phyloP scores from a whole-genome alignment of 2,113 vertebrate species.

The Colistium nudipinnis region DNA sequence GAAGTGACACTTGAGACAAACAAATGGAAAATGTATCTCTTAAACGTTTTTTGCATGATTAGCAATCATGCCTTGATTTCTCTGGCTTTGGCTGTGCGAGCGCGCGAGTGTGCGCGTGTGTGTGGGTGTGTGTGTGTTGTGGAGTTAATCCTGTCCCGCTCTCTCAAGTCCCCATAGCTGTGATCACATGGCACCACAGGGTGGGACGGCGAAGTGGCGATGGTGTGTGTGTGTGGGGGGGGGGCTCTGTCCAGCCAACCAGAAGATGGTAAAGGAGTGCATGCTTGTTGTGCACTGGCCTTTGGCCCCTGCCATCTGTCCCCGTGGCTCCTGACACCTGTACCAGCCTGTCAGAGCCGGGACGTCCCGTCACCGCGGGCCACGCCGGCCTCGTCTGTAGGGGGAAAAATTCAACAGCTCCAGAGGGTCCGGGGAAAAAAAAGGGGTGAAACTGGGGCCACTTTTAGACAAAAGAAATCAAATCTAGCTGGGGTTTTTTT shows the following conservation, averaged over 20 bases:
- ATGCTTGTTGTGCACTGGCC: slow-evolving; percentile 76
- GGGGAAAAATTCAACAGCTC: slow-evolving; percentile 51
- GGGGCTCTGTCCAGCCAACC: slow-evolving; percentile 70
- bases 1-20: neutral
- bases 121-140: slow-evolving; percentile 1
- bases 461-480: slow-evolving; percentile 25
- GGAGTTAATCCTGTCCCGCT: slow-evolving; percentile 47
- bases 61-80: neutral
- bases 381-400: slow-evolving; percentile 47
- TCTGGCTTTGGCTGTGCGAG: neutral
- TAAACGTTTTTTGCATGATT: neutral
- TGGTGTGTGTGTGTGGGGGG: neutral
- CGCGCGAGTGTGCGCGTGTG: too few relatives aligned
- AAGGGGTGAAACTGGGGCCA: slow-evolving; percentile 70
- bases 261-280: slow-evolving; percentile 77
- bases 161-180: slow-evolving; percentile 42
- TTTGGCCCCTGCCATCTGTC: slow-evolving; percentile 82
- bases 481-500: slow-evolving; percentile 2
- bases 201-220: neutral
- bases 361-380: slow-evolving; percentile 64
- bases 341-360: slow-evolving; percentile 74
- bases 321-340: slow-evolving; percentile 78
- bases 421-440: slow-evolving; percentile 26
- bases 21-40: neutral
- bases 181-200: slow-evolving; percentile 60